phyloP scores from a whole-genome alignment of 2,797 vertebrate genomes.

The Tarsius wallacei region DNA sequence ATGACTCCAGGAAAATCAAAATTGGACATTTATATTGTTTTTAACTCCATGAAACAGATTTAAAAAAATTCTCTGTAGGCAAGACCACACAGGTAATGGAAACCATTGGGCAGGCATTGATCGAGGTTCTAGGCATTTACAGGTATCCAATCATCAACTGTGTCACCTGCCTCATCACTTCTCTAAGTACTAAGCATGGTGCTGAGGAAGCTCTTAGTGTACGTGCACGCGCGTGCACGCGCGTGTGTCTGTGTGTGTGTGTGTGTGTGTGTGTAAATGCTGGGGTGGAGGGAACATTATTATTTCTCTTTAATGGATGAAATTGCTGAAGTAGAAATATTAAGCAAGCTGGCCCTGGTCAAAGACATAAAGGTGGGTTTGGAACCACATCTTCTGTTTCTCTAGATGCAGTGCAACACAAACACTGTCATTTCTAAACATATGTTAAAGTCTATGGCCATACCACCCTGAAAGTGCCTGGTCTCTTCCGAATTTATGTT shows the following conservation, averaged over 20 bases:
- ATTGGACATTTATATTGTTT: not conserved
- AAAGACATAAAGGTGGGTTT: not conserved
- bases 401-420: not conserved
- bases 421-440: not conserved
- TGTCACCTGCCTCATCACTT: fast-evolving
- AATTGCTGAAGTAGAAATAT: not conserved
- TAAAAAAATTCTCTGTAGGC: not conserved
- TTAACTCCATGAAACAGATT: not conserved
- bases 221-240: too few relatives aligned
- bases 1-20: not conserved
- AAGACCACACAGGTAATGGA: not conserved
- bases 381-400: not conserved
- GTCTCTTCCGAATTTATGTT: not conserved
- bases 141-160: too few relatives aligned
- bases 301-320: not conserved
- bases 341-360: not conserved
- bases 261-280: not conserved
- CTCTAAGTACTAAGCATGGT: not conserved
- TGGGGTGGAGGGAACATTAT: not conserved
- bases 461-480: too few relatives aligned
- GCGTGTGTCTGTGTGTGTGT: not conserved
- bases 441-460: too few relatives aligned
- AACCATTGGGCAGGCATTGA: not conserved
- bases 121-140: not conserved
- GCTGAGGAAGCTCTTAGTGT: not conserved